Percentiles rank a stretch among this genome's conserved stretches.
Conservation (phyloP, 2,888 invertebrate genomes). For the Macrophya annulata region DNA sequence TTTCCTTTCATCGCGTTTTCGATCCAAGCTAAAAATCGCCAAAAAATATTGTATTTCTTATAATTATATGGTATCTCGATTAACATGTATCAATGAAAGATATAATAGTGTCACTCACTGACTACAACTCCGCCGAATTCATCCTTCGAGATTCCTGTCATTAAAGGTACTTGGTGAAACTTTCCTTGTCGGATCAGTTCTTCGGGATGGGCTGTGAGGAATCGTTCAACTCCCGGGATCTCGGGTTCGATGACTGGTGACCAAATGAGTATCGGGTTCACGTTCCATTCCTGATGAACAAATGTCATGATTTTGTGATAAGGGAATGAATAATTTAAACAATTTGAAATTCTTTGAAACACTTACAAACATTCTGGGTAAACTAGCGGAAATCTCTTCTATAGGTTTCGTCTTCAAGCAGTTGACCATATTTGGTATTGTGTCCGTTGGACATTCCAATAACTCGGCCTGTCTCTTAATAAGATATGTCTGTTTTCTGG, state of each 20-base stretch:
- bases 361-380: constrained; percentile 67
- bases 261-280: constrained; percentile 83
- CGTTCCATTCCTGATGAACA: constrained; percentile 80
- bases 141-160: constrained; percentile 85
- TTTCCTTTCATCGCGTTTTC: constrained; percentile 75
- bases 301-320: not conserved
- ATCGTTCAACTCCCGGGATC: constrained; percentile 84
- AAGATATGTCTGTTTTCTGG: constrained; percentile 81
- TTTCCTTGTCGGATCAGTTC: constrained; percentile 82
- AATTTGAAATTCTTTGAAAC: not conserved
- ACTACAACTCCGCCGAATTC: constrained; percentile 85
- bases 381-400: constrained; percentile 65
- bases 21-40: constrained; percentile 58
- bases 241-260: constrained; percentile 85
- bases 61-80: not conserved
- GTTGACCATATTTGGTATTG: constrained; percentile 81
- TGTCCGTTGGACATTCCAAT: constrained; percentile 82
- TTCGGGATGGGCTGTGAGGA: constrained; percentile 84
- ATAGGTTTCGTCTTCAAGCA: constrained; percentile 82
- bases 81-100: not conserved
- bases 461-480: constrained; percentile 84
- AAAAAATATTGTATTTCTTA: not conserved
- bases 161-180: constrained; percentile 84
- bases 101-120: constrained; percentile 79
- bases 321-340: not conserved